Base-by-base conservation (phyloP, 2,888 invertebrate species). In the Diachrysia chrysitis region DNA sequence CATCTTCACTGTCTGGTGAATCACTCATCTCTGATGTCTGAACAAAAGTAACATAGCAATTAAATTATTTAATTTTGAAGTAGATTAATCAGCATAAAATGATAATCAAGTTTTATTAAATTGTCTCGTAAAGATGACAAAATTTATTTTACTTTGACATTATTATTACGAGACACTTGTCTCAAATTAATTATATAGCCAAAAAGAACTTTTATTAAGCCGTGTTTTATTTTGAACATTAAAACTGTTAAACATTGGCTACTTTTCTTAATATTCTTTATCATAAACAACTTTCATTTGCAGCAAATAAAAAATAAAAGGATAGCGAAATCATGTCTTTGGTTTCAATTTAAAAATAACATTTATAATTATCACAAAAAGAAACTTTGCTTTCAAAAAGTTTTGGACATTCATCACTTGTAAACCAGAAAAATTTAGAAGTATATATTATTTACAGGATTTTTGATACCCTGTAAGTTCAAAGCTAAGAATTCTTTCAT, bases 1-100 rank as follows among this genome's bases (percentile, higher is more conserved):
- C 87, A 17, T 86, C 81, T 66, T 91, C 89, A 71, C 88, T 90
- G 1, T 89, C 87, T 51, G 78, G 78, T 6, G 88, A 86, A 5
- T 85, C 84, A 59, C 85, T 85, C 85, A 87, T 86, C 37, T 66
- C 66, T 25, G 10, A 0, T n/a, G 10, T 0, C 60, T 60, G 35
- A 25, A 66, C 54, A 14, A n/a, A 57, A 63, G 29, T 4, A 37
- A 23, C 0, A 42, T 0, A 19, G 25, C 25, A 37, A 7, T 12
- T 48, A 17, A 32, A 32, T 59, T 59, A 29, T 46, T 25, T 17
- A 2, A 46, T 46, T 46, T 58, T 23, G n/a, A 58, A 23, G 1
- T 3, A 2, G n/a, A 17, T 48, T 51, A 10, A 5, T 29, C 3
- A 23, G 4, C 19, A 17, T 48, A 1, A 16, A 16, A 14, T 12